Percentiles rank a stretch among this genome's conserved stretches.
Evolutionary conservation across 2,113 vertebrate genomes (phyloP).

Genomic region (Zosterops hypoxanthus): DNA sequence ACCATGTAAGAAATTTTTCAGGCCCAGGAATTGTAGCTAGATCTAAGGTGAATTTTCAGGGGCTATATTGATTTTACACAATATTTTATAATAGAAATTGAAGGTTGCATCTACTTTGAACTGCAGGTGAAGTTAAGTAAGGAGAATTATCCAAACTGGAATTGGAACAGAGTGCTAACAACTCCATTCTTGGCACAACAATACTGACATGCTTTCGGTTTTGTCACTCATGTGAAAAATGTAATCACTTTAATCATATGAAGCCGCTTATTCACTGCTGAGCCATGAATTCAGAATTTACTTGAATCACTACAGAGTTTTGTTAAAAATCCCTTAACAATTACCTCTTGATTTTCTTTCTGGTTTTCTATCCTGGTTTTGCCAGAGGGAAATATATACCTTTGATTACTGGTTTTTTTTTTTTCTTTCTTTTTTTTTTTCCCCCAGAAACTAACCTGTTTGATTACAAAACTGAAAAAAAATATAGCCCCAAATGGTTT

Average conservation of each 20-base stretch:
- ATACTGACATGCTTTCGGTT: neutral
- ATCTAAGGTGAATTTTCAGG: neutral
- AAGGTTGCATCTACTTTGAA: neutral
- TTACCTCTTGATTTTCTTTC: neutral
- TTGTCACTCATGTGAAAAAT: neutral
- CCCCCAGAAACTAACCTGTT: neutral
- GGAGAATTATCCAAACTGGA: neutral
- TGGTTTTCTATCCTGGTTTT: neutral
- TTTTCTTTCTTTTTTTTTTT: neutral
- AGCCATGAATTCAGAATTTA: neutral
- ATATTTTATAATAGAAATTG: neutral
- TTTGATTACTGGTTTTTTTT: neutral
- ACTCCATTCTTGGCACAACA: neutral
- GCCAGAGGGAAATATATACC: neutral
- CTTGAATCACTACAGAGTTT: neutral
- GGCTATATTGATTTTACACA: neutral
- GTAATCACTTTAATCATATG: neutral
- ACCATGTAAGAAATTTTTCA: neutral
- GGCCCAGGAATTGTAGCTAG: neutral
- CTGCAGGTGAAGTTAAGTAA: neutral
- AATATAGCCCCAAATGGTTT: neutral
- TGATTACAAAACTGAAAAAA: neutral
- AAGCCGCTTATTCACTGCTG: neutral
- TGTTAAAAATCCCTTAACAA: neutral
- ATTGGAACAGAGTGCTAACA: neutral